Evolutionary conservation across 2,113 vertebrate genomes (phyloP), one percentile per base, ranked within the genome.

Genomic region (Hippocampus mohnikei): DNA sequence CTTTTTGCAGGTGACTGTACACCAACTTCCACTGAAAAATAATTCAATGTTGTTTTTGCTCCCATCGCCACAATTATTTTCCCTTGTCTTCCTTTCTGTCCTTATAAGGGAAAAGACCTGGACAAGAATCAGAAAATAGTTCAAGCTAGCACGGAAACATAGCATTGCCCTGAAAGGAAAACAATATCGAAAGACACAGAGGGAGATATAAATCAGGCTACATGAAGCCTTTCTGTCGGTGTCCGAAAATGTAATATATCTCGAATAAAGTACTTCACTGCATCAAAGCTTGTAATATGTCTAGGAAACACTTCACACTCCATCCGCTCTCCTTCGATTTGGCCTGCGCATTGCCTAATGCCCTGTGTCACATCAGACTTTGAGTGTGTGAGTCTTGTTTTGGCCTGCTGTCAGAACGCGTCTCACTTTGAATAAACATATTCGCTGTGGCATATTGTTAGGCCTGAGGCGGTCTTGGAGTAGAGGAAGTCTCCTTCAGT

Each of bases 361-460:
- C 64, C 78, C 75, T 67, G 62, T 88, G 88, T 91, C 89, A 89
- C 81, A 84, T 90, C 71, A 71, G 80, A 68, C 85, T 80, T 62
- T 70, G 79, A 81, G 79, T 82, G 84, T 79, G 81, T 77, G 74
- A 80, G 87, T 86, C 77, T 82, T 89, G 87, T 85, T 92, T 91
- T 88, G 85, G 84, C 78, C 83, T 66, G 76, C 79, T 91, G 91
- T 93, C 91, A 91, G 71, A 87, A 79, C 10, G 73, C 87, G 81
- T 92, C 85, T 81, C 73, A 69, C 71, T 75, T 72, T 81, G 69
- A 79, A 82, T 58, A 79, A 63, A 85, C 80, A 84, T 86, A 93
- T 91, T 83, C 56, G 63, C 67, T 81, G 76, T 92, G 90, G 87
- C 90, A 91, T 85, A 81, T 81, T 82, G 66, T 77, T 81, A 71